Evolutionary conservation across 2,888 invertebrate species (phyloP).

Genomic region (Tetanocera ferruginea): DNA sequence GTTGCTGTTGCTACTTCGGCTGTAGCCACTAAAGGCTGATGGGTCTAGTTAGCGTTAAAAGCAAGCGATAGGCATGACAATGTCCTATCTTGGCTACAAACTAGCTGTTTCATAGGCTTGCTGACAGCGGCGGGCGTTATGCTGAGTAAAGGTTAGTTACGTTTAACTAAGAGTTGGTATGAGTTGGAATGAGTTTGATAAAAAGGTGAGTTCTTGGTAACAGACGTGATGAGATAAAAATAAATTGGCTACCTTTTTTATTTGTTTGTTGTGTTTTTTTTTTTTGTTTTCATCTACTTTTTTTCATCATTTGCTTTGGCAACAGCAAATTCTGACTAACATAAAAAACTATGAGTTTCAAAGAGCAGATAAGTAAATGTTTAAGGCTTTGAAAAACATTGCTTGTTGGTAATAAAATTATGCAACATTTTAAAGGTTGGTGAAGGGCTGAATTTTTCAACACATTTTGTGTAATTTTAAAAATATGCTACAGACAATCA

Average conservation of each 20-base stretch:
- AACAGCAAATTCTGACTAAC: no score
- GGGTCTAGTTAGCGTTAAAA: not conserved
- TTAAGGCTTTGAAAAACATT: no score
- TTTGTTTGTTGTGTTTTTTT: not conserved
- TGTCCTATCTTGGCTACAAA: slow-evolving; percentile 17
- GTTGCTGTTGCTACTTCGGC: not conserved
- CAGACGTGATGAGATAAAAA: slow-evolving; percentile 24
- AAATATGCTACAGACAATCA: no score
- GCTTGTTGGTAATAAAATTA: no score
- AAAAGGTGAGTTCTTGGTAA: not conserved
- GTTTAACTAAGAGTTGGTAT: not conserved
- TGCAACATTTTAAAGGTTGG: no score
- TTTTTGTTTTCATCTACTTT: not conserved
- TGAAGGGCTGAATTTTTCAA: no score
- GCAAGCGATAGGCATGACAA: not conserved
- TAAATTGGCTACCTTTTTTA: slow-evolving; percentile 5
- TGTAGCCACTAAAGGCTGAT: not conserved
- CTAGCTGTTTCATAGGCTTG: slow-evolving; percentile 21
- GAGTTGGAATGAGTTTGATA: not conserved
- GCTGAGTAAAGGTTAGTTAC: not conserved
- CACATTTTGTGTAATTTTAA: no score
- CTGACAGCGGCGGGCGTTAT: slow-evolving; percentile 11
- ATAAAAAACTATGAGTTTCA: no score
- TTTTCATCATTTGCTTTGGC: no score
- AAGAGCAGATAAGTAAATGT: no score